Base-by-base conservation (phyloP, 2,888 invertebrate species). In the Clistopyga incitator region DNA sequence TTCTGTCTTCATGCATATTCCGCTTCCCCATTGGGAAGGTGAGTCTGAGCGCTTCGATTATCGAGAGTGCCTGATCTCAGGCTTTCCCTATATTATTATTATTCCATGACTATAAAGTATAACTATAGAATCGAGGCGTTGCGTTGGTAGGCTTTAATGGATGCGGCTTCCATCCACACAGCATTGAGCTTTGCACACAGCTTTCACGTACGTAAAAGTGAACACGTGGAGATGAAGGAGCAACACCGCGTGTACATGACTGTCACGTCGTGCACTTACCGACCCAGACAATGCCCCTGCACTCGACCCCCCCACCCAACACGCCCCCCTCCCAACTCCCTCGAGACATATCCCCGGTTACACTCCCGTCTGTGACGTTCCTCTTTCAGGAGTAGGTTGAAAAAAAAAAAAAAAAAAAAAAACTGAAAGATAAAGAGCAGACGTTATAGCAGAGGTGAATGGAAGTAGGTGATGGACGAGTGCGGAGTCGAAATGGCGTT, bases 221-320 rank as follows among this genome's bases (percentile, higher is more conserved):
- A 50, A 50, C 74, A 74, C 79, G 74, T 82, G 59, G 45, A 68
- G 59, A 38, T n/a, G 61, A 20, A 23, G 65, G 29, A 52, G 52
- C 59, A 77, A 77, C 34, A 68, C 56, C 38, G 29, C 72, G 76
- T 42, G 59, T 75, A 74, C 29, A 29, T 81, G 79, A 61, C 76
- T 78, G 75, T 82, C 80, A 71, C 75, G 65, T 75, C 54, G 80
- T 75, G 77, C 80, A 80, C 85, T 82, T 85, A 85, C 77, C 59
- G 61, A 47, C 29, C 75, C 82, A 78, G 85, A 85, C 85, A 82
- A 85, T 85, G 74, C 78, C 45, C 42, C 68, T 50, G 76, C 79
- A 74, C 78, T 81, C 61, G 42, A 54, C 54, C n/a, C 18, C 59
- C n/a, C 59, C 8, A 1, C n/a, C 59, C 59, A 54, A 47, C n/a